These are phyloP conservation scores for Mythimna albipuncta DNA, from an alignment of 2,888 invertebrate species.

Conservation along the genomic window DNA sequence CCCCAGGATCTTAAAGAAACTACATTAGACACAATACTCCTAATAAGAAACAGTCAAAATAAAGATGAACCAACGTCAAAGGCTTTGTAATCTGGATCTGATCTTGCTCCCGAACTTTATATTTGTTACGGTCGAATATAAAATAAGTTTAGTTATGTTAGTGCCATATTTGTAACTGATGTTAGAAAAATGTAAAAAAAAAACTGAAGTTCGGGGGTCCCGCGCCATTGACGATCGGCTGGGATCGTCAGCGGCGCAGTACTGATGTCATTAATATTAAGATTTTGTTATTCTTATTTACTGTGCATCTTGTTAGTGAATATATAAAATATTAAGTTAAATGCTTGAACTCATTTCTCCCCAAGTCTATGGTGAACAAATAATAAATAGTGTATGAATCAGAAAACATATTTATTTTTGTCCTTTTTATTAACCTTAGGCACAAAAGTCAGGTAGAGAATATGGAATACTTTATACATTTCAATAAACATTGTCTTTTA, in stretches of 20 bases:
- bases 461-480: conserved; percentile 13
- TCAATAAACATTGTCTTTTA: conserved; percentile 61
- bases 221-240: conserved; percentile 64
- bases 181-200: conserved; percentile 60
- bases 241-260: conserved; percentile 64
- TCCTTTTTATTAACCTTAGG: conserved; percentile 38
- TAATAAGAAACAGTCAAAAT: conserved; percentile 76
- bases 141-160: conserved; percentile 65
- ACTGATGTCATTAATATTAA: conserved; percentile 60
- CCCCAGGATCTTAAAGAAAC: conserved; percentile 77
- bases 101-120: conserved; percentile 65
- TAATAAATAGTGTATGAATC: conserved; percentile 65
- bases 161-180: conserved; percentile 74
- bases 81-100: conserved; percentile 69
- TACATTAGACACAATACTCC: conserved; percentile 78
- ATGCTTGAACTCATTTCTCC: conserved; percentile 58
- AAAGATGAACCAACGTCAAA: conserved; percentile 62
- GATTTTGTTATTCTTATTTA: conserved; percentile 66
- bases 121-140: conserved; percentile 53
- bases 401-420: conserved; percentile 69
- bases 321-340: conserved; percentile 67
- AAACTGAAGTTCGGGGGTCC: conserved; percentile 67
- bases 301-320: conserved; percentile 69
- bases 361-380: conserved; percentile 73
- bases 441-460: conserved; percentile 21